Conservation (phyloP, 2,888 invertebrate species). For the Xestobium rufovillosum region DNA sequence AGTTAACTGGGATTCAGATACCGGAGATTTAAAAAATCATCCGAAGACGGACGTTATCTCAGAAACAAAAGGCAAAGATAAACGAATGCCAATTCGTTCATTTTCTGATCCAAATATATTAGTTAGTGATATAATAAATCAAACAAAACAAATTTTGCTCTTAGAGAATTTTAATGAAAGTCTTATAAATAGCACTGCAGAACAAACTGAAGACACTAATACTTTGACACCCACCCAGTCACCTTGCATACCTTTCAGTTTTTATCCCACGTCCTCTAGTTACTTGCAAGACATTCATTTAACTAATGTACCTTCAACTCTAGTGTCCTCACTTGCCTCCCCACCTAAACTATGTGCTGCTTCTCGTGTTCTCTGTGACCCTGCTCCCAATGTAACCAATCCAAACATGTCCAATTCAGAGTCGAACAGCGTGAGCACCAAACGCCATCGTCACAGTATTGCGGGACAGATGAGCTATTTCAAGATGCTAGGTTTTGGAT, state of each 20-base stretch:
- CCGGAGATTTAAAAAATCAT: conserved; percentile 19
- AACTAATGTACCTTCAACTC: conserved; percentile 33
- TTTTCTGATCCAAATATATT: conserved; percentile 42
- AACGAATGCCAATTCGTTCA: conserved; percentile 30
- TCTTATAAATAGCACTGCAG: conserved; percentile 18
- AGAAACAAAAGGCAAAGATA: conserved; percentile 4
- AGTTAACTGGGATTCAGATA: conserved; percentile 35
- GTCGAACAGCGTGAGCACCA: conserved; percentile 43
- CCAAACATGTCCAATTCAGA: conserved; percentile 40
- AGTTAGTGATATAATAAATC: conserved; percentile 25
- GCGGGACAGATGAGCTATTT: conserved; percentile 92
- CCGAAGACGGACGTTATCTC: too few relatives aligned
- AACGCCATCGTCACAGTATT: conserved; percentile 92
- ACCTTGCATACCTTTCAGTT: conserved; percentile 31
- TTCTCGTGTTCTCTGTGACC: conserved; percentile 36
- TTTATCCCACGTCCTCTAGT: conserved; percentile 26
- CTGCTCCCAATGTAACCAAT: conserved; percentile 28
- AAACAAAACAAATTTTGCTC: conserved; percentile 27
- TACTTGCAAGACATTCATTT: neutral
- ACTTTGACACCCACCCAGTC: conserved; percentile 30
- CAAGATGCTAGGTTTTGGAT: conserved; percentile 78
- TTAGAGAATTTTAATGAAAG: conserved; percentile 31
- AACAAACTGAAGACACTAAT: conserved; percentile 13
- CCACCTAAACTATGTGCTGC: conserved; percentile 23
- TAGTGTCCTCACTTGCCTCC: conserved; percentile 37